Base-by-base conservation (phyloP, 2,113 vertebrate species). In the Monarcha castaneiventris region DNA sequence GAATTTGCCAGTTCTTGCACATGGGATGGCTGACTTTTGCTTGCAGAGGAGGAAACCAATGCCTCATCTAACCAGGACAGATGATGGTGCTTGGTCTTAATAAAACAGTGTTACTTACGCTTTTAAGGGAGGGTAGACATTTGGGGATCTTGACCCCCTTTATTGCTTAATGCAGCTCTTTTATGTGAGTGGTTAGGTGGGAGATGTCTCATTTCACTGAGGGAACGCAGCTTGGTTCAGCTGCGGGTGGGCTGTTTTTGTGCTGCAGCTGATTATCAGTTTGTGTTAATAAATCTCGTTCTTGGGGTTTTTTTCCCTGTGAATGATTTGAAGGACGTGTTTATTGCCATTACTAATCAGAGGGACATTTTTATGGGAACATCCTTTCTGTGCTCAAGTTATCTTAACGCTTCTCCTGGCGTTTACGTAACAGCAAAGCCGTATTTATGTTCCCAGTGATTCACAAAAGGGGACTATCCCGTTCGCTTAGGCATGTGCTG, bases 271-370 rank as follows among this genome's bases (percentile, higher is more conserved):
- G 68, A 86, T 88, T 67, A 87, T 77, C 64, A 22, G 48, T 88
- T 67, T 48, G 35, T 52, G 39, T 82, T 94, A 85, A 41, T 87
- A 89, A 89, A 54, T 89, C 14, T 39, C 43, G 39, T 56, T 86
- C 44, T 83, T 88, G 27, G 3, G 3, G 2, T 16, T 75, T 5
- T 92, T 84, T 93, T 19, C 20, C 16, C 44, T 52, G 39, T 85
- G 84, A 94, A 55, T 74, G 3, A 74, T 86, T 64, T 72, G 81
- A 84, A 91, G 64, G 82, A 77, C 62, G 7, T 90, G 68, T 94
- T 90, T 94, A 88, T 80, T 94, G 44, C 48, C 39, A 22, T 80
- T 94, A 51, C 52, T 86, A 90, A 94, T 88, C 64, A 92, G 69
- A 88, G 32, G 71, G 37, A 61, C 1, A 0, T 78, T 95, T 96